Evolutionary conservation across 1,140 invertebrate species (phyloP).

Genomic region (Bombyx mandarina): DNA sequence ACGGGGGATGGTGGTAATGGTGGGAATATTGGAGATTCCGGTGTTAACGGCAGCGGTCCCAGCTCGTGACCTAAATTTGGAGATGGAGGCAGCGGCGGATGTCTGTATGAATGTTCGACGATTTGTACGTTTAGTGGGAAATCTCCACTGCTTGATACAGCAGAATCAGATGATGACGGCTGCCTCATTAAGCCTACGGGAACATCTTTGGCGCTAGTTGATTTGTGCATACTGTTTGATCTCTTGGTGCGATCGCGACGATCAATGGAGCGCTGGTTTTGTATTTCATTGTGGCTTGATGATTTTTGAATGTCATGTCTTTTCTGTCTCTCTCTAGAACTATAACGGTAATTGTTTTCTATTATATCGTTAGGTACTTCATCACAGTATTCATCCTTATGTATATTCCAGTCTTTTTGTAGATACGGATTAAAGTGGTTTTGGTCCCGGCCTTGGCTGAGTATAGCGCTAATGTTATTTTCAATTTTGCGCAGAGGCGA

Average conservation of each 20-base stretch:
- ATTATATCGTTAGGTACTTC: slow-evolving; percentile 65
- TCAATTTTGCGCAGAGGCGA: slow-evolving; percentile 77
- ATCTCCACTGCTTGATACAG: slow-evolving; percentile 65
- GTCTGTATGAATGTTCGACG: slow-evolving; percentile 65
- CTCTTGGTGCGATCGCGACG: slow-evolving; percentile 68
- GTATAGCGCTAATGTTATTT: slow-evolving; percentile 76
- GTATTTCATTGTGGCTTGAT: slow-evolving; percentile 73
- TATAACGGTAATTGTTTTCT: slow-evolving; percentile 65
- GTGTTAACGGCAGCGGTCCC: slow-evolving; percentile 69
- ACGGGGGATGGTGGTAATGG: slow-evolving; percentile 84
- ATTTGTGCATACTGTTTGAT: slow-evolving; percentile 76
- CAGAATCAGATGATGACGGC: slow-evolving; percentile 58
- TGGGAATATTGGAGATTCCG: slow-evolving; percentile 79
- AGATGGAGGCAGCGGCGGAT: slow-evolving; percentile 53
- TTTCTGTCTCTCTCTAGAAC: slow-evolving; percentile 68
- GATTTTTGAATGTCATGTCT: slow-evolving; percentile 72
- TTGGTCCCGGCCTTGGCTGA: slow-evolving; percentile 71
- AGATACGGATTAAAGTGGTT: slow-evolving; percentile 67
- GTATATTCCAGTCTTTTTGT: slow-evolving; percentile 72
- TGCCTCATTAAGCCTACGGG: slow-evolving; percentile 71
- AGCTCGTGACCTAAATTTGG: slow-evolving; percentile 54
- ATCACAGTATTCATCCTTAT: slow-evolving; percentile 72
- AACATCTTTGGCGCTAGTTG: slow-evolving; percentile 78
- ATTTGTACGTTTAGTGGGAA: slow-evolving; percentile 68
- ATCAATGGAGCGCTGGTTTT: slow-evolving; percentile 69